Conservation (phyloP, 2,113 vertebrate genomes). For the Phalacrocorax aristotelis region DNA sequence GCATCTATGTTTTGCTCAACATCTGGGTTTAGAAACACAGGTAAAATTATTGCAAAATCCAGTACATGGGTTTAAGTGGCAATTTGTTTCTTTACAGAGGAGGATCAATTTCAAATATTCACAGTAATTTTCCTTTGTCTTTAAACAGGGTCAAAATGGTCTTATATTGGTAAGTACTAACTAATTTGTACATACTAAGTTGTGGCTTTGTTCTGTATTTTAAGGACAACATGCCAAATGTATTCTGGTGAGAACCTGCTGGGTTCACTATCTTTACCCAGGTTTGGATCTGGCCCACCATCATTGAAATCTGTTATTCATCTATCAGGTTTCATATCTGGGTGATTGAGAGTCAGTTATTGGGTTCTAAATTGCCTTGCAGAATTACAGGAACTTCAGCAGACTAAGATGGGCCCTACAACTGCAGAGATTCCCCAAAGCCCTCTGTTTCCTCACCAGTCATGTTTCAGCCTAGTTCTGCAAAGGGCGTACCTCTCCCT, state of each 20-base stretch:
- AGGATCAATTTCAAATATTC: background rate
- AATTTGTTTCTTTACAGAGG: background rate
- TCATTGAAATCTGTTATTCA: background rate
- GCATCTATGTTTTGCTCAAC: background rate
- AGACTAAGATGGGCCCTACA: background rate
- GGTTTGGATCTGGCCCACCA: background rate
- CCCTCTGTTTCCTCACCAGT: background rate
- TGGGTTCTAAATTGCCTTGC: background rate
- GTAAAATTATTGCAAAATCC: background rate
- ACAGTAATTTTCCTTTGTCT: conserved; percentile 33
- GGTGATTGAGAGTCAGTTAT: background rate
- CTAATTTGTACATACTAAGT: background rate
- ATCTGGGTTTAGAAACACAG: background rate
- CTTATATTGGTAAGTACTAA: conserved; percentile 85
- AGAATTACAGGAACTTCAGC: background rate
- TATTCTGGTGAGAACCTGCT: background rate
- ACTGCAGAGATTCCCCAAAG: background rate
- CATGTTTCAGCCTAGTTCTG: background rate
- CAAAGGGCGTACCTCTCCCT: background rate
- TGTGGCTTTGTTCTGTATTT: background rate
- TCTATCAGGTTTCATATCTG: background rate
- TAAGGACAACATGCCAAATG: background rate
- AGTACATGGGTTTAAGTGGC: background rate
- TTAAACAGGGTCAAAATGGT: conserved; percentile 86
- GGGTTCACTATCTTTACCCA: background rate